phyloP scores from a whole-genome alignment of 2,797 vertebrate genomes.

The Mergus octosetaceus region DNA sequence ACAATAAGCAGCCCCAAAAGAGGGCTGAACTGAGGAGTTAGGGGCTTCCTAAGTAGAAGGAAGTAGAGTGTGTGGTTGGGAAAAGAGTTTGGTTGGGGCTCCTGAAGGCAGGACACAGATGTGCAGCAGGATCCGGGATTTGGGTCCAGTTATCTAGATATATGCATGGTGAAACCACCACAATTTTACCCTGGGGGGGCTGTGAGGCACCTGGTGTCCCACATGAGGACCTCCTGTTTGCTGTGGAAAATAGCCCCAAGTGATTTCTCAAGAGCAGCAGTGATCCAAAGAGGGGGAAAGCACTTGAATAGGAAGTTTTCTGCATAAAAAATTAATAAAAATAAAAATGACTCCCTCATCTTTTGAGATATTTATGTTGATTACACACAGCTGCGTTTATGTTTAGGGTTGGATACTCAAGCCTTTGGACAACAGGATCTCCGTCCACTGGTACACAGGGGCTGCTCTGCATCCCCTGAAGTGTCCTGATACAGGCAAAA shows the following conservation, averaged over 20 bases:
- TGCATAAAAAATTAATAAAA: neutral
- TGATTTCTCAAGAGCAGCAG: neutral
- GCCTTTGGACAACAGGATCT: neutral
- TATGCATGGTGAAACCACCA: neutral
- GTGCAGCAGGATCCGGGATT: neutral
- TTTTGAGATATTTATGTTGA: neutral
- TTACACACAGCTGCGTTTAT: neutral
- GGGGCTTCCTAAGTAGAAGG: neutral
- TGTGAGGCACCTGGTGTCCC: neutral
- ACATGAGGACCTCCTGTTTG: neutral
- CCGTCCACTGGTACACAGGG: no score
- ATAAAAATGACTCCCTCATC: neutral
- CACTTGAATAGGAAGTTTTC: fast-evolving
- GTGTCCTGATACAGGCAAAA: fast-evolving
- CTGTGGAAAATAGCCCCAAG: neutral
- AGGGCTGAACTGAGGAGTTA: neutral
- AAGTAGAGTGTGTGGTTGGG: neutral
- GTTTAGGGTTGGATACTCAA: neutral
- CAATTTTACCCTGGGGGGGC: neutral
- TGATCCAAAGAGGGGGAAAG: neutral
- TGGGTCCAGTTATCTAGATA: neutral
- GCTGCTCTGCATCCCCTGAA: neutral
- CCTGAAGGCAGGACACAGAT: neutral
- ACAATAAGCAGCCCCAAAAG: neutral
- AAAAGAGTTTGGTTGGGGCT: neutral